These are phyloP conservation scores for Lateolabrax maculatus DNA, from an alignment of 2,797 vertebrate genomes.

Conservation along the genomic window DNA sequence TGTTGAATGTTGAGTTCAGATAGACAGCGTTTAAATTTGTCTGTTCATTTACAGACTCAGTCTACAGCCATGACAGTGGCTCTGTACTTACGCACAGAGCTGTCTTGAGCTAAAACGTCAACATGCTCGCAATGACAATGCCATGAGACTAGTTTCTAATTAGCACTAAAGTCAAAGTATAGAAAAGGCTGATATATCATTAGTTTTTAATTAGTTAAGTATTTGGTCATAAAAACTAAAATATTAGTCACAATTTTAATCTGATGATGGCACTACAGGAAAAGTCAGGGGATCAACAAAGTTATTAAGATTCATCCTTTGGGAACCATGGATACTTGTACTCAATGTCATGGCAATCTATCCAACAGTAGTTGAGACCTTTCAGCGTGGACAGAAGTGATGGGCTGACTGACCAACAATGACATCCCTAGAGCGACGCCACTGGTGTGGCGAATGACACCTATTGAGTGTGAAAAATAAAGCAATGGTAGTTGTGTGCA, in stretches of 20 bases:
- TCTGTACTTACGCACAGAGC: background rate
- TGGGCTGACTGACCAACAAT: background rate
- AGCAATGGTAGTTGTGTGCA: background rate
- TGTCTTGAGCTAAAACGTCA: background rate
- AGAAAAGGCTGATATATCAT: background rate
- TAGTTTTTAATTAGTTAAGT: background rate
- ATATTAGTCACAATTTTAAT: background rate
- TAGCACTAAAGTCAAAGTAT: background rate
- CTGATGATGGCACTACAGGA: background rate
- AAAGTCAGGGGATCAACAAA: background rate
- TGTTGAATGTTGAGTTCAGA: background rate
- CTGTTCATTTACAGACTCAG: background rate
- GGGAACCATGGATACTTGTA: background rate
- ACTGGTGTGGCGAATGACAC: background rate
- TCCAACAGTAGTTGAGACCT: background rate
- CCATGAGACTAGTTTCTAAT: slow-evolving; percentile 15
- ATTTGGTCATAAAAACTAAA: slow-evolving; percentile 10
- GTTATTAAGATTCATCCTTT: background rate
- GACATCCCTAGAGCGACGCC: background rate
- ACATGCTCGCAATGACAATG: slow-evolving; percentile 9
- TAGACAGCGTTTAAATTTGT: background rate
- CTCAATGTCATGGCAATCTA: background rate
- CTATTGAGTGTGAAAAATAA: background rate
- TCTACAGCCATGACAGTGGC: background rate
- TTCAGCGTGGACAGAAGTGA: background rate